Evolutionary conservation across 2,888 invertebrate species (phyloP), one percentile per base, ranked within the genome.

Genomic region (Agrilus mali): DNA sequence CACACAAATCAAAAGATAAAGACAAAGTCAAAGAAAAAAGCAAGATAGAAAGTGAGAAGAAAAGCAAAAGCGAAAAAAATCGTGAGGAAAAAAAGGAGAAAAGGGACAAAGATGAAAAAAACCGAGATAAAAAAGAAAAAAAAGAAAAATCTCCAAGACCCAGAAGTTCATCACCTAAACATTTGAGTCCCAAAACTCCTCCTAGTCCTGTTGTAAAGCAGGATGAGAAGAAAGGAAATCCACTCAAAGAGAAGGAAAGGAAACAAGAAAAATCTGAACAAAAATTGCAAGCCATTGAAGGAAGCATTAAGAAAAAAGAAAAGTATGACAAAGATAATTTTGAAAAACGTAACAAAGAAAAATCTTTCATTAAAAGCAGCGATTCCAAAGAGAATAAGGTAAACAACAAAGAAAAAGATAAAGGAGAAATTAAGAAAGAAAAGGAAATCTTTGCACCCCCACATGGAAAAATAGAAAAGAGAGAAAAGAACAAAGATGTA

Each of bases 291-390:
- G 44, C 51, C 33, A 57, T 62, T 36, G 50, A 61, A 34, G 59
- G 59, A 41, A 68, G 69, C 36, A 72, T 73, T 1, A 74, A 74
- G 45, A 74, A 73, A 42, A 73, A 69, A 54, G 80, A 76, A 48
- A 77, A 77, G 55, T 74, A 78, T 57, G 77, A 76, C 41, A 77
- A 78, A 57, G 75, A 77, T 43, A 77, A 8, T 27, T 27, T 27
- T 27, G 27, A 75, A 59, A 81, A 80, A 41, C 72, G 77, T 48
- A 63, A 60, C 45, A 58, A 57, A 40, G 60, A 61, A 37, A 59
- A 59, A 40, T 62, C 62, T 15, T 38, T 48, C 31, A 53, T 55
- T 13, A 56, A 55, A 46, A 55, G 54, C 42, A 54, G 52, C 43
- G 53, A 56, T 45, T 50, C 49, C 44, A 54, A 57, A 45, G 44